Conservation (phyloP, 1,140 invertebrate genomes). For the Drosophila chauvacae region DNA sequence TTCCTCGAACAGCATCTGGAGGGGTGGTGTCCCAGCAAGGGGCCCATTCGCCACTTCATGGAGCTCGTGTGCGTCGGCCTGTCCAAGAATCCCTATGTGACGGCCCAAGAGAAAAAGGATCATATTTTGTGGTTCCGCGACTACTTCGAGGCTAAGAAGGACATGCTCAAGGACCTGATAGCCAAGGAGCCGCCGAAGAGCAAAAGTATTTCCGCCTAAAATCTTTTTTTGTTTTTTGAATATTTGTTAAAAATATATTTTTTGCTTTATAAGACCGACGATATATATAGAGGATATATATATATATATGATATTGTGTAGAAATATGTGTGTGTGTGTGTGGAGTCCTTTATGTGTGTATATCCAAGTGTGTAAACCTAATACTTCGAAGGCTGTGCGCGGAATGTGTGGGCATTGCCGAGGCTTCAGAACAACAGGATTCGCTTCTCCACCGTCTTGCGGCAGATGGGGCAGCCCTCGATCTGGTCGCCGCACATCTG, state of each 20-base stretch:
- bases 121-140: constrained; percentile 96
- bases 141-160: constrained; percentile 94
- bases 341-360: constrained; percentile 27
- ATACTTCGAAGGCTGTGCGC: constrained; percentile 59
- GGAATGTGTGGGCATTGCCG: constrained; percentile 64
- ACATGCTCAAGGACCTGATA: constrained; percentile 86
- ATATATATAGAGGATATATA: constrained; percentile 23
- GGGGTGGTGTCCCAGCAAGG: constrained; percentile 94
- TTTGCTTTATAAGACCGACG: constrained; percentile 60
- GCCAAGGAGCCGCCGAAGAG: constrained; percentile 34
- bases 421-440: constrained; percentile 95
- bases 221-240: constrained; percentile 42
- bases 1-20: constrained; percentile 91
- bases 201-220: constrained; percentile 58
- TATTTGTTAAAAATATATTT: constrained; percentile 78
- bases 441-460: constrained; percentile 97
- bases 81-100: constrained; percentile 96
- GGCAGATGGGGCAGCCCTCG: constrained; percentile 98
- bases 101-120: constrained; percentile 94
- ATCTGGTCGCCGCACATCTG: constrained; percentile 99
- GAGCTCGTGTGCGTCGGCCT: constrained; percentile 97
- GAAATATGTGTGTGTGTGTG: constrained; percentile 16
- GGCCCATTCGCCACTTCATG: constrained; percentile 98
- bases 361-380: constrained; percentile 53
- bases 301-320: constrained; percentile 43